phyloP scores from a whole-genome alignment of 2,888 invertebrate species.

The Leucozona laternaria region DNA sequence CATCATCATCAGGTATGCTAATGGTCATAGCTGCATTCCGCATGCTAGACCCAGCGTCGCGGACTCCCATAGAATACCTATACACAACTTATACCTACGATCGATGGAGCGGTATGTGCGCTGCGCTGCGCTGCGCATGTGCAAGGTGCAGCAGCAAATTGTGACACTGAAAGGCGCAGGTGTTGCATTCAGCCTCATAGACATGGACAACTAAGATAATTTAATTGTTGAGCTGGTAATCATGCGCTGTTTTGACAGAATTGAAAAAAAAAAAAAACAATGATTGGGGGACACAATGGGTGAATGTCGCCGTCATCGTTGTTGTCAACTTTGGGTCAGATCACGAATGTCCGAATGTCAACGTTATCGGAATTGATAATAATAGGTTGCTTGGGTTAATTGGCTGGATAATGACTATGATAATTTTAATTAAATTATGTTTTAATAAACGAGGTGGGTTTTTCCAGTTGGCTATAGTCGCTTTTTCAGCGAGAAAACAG shows the following conservation, averaged over 20 bases:
- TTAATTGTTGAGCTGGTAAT: constrained; percentile 69
- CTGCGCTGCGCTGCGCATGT: constrained; percentile 21
- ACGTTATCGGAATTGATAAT: constrained; percentile 59
- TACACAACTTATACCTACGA: background rate
- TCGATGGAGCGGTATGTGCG: constrained; percentile 1
- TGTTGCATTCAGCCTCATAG: constrained; percentile 42
- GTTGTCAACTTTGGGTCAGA: constrained; percentile 21
- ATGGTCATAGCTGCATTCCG: constrained; percentile 66
- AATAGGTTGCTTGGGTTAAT: constrained; percentile 58
- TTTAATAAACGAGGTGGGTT: constrained; percentile 14
- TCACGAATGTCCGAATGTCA: constrained; percentile 54
- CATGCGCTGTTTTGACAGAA: constrained; percentile 67
- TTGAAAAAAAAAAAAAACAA: background rate
- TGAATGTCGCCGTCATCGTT: constrained; percentile 17
- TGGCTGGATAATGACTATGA: constrained; percentile 46
- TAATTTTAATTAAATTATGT: constrained; percentile 41
- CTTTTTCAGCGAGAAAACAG: background rate
- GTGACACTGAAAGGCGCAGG: constrained; percentile 64
- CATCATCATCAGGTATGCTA: constrained; percentile 59
- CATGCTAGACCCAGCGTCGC: constrained; percentile 65
- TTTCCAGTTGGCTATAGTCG: background rate
- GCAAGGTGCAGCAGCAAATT: constrained; percentile 71
- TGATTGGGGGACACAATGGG: constrained; percentile 36
- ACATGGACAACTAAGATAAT: constrained; percentile 54
- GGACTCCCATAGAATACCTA: background rate